Conservation (phyloP, 2,888 invertebrate genomes). For the Xanthorhoe designata region DNA sequence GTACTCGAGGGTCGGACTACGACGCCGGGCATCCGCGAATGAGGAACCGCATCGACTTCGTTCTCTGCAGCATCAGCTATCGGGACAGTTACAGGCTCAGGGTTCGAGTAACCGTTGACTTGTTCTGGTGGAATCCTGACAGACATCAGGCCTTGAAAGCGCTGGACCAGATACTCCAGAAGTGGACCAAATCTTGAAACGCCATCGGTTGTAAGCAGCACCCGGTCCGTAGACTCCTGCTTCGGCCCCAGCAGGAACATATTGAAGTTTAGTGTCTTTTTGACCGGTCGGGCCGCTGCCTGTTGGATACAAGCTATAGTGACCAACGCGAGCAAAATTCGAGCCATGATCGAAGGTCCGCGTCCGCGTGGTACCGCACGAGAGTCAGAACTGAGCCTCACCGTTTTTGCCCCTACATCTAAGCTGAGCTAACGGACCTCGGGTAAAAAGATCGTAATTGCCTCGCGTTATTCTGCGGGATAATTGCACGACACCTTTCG, state of each 20-base stretch:
- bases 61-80: slow-evolving; percentile 72
- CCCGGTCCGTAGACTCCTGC: slow-evolving; percentile 65
- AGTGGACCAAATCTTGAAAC: slow-evolving; percentile 88
- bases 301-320: slow-evolving; percentile 61
- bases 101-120: slow-evolving; percentile 63
- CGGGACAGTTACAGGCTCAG: slow-evolving; percentile 51
- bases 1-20: slow-evolving; percentile 70
- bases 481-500: slow-evolving; percentile 83
- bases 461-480: slow-evolving; percentile 66
- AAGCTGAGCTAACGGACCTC: slow-evolving; percentile 80
- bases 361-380: slow-evolving; percentile 68
- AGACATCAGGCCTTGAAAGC: slow-evolving; percentile 89
- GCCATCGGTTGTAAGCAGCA: slow-evolving; percentile 69
- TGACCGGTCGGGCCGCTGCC: slow-evolving; percentile 66
- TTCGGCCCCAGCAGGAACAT: slow-evolving; percentile 76
- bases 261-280: slow-evolving; percentile 77
- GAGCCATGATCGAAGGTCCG: slow-evolving; percentile 46
- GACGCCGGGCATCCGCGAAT: slow-evolving; percentile 74
- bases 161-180: slow-evolving; percentile 88
- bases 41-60: slow-evolving; percentile 77
- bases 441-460: slow-evolving; percentile 83
- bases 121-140: slow-evolving; percentile 87
- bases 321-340: slow-evolving; percentile 59
- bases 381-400: slow-evolving; percentile 68
- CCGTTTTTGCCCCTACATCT: slow-evolving; percentile 75